These are phyloP conservation scores for Hydropsyche tenuis DNA, from an alignment of 1,140 invertebrate genomes.

Conservation along the genomic window DNA sequence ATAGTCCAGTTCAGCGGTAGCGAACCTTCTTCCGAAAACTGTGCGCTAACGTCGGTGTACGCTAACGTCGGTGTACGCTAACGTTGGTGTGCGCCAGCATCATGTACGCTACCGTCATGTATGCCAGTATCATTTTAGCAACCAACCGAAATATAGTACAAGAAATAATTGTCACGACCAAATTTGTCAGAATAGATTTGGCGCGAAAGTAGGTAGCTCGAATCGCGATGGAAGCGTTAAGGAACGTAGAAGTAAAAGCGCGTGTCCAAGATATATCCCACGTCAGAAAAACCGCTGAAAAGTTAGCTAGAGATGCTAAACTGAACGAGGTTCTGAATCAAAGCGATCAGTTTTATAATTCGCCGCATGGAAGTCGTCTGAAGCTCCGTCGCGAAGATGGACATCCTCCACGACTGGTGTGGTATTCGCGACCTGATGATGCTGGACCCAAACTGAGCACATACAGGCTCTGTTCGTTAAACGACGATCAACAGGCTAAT, in stretches of 20 bases:
- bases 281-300: constrained; percentile 63
- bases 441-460: constrained; percentile 55
- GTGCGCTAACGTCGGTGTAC: too few species aligned
- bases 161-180: background rate
- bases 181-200: background rate
- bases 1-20: too few species aligned
- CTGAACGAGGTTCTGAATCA: background rate
- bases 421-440: constrained; percentile 68
- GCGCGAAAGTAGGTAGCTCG: background rate
- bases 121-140: too few species aligned
- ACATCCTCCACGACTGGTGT: constrained; percentile 73
- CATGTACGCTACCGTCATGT: too few species aligned
- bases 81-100: too few species aligned
- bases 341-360: constrained; percentile 44
- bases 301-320: constrained; percentile 59
- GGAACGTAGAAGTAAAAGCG: constrained; percentile 74
- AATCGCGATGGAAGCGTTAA: constrained; percentile 52
- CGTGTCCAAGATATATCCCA: constrained; percentile 64
- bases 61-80: too few species aligned
- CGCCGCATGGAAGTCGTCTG: constrained; percentile 42
- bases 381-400: constrained; percentile 48
- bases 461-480: constrained; percentile 55
- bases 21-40: too few species aligned
- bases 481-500: constrained; percentile 53
- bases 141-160: too few species aligned